Evolutionary conservation across 2,113 vertebrate genomes (phyloP), one percentile per base, ranked within the genome.

Genomic region (Nothobranchius kuhntae): DNA sequence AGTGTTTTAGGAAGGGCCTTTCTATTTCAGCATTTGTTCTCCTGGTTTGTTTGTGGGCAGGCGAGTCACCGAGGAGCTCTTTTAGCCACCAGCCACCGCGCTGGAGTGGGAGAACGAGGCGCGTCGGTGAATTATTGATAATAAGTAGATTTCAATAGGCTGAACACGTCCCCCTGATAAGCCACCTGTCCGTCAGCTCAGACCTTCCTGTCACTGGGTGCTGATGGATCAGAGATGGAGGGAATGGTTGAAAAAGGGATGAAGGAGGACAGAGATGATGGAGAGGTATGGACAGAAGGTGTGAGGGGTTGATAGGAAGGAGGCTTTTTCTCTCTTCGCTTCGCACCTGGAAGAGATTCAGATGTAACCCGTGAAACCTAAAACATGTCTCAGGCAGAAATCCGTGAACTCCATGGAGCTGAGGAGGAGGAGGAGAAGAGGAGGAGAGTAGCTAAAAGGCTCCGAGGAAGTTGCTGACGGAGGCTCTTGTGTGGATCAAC

Each of bases 111-210:
- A 53, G 56, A 58, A 58, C 26, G 65, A 65, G 69, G 26, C 45
- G 64, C 46, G 76, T 55, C 62, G 59, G 63, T 63, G 80, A 93
- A 93, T 93, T 84, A 93, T 93, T 92, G 70, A 92, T 93, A 81
- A 81, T 90, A 91, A 91, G 92, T 92, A 89, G 87, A 90, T 89
- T 89, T 89, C 90, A 90, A 91, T 89, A 78, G 89, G 87, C 87
- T 90, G 91, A 87, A 90, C 90, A 83, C 53, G 89, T 92, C 92
- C 86, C 74, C 70, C 84, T 83, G 78, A 92, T 93, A 76, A 92
- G 81, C 21, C 40, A 68, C 61, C 79, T 68, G 91, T 88, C 90
- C 86, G 50, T 92, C 92, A 93, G 55, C 54, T 40, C 36, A 64
- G 73, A 80, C 77, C 72, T 56, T 60, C 62, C 69, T 79, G 86